Evolutionary conservation across 2,113 vertebrate genomes (phyloP), one percentile per base, ranked within the genome.

Genomic region (Clarias magur): DNA sequence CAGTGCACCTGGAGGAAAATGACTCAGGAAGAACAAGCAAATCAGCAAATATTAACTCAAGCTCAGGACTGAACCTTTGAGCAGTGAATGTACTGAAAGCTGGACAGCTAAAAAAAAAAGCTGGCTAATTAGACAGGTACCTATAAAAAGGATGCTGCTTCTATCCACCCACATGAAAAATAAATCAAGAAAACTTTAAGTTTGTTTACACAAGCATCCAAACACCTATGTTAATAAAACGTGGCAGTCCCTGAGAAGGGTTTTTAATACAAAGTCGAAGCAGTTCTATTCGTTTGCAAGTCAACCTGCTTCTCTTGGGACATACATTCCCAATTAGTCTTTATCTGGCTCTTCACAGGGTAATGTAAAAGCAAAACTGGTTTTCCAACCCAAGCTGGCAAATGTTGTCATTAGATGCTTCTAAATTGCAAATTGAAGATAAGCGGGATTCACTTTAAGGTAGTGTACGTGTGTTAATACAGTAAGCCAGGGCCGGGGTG

Each of bases 271-370:
- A 1, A 57, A 78, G 38, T 83, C 54, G 30, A 65, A 79, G 42
- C 38, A 86, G 79, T 70, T 42, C 34, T 54, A 75, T 79, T 68
- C 42, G 38, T 83, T 73, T 73, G 23, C 25, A 82, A 73, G 53
- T 84, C 68, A 91, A 78, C 68, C 73, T 82, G 60, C n/a, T 38
- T 86, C 73, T 88, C 73, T 30, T 27, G 81, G 79, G 73, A 88
- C 63, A 21, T 83, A 62, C 88, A 83, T 73, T 82, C 86, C 60
- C 86, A 89, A 88, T 90, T 85, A 90, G 80, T 88, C 86, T 88
- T 90, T 87, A 88, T 90, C 83, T 89, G 89, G 56, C 87, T 87
- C 73, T 27, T 60, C 42, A 62, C 85, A 73, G 87, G 76, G 80
- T 87, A 88, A 81, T 86, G 73, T 80, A 86, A 84, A 76, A 84